Evolutionary conservation across 1,140 invertebrate species (phyloP), one percentile per base, ranked within the genome.

Genomic region (Drosophila kanapiae): DNA sequence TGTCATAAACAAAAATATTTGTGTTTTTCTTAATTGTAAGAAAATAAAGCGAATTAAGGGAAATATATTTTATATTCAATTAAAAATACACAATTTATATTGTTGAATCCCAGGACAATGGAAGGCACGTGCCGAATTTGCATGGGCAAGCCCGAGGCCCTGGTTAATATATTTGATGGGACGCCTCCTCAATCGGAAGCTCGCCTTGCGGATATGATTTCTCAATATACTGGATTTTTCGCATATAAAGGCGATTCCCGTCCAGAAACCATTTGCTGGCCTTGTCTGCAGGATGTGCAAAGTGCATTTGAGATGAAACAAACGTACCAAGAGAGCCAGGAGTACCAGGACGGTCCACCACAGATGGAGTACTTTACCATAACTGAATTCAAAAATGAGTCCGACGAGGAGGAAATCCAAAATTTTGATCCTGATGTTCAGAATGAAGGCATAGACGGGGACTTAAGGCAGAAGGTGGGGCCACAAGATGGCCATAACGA

Each of bases 211-310:
- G 49, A 53, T 31, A 31, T 53, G 49, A 53, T 53, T 7, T 6
- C 29, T 1, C 5, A 53, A n/a, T 53, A 27, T 16, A 53, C 49
- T 3, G 49, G 49, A 1, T n/a, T 31, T 4, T 14, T 2, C 14
- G 49, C 33, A 6, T 31, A 9, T 1, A 29, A 6, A 18, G 49
- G 49, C 0, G 49, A 53, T 31, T 31, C 5, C 6, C n/a, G 18
- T 4, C 29, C 29, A 1, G 51, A 53, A 53, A 35, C n/a, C 10
- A 35, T 53, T 18, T 53, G 31, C 16, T 10, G 10, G 51, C 51
- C 51, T 13, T 53, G 51, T 10, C 51, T 35, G 10, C 10, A 53
- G 51, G 51, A 53, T 53, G 51, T 33, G 29, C 27, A 33, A 6
- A 35, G 10, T 18, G 51, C 29, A 53, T 40, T 40, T 40, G 14